Conservation (phyloP, 2,888 invertebrate species). For the Taenaris catops region DNA sequence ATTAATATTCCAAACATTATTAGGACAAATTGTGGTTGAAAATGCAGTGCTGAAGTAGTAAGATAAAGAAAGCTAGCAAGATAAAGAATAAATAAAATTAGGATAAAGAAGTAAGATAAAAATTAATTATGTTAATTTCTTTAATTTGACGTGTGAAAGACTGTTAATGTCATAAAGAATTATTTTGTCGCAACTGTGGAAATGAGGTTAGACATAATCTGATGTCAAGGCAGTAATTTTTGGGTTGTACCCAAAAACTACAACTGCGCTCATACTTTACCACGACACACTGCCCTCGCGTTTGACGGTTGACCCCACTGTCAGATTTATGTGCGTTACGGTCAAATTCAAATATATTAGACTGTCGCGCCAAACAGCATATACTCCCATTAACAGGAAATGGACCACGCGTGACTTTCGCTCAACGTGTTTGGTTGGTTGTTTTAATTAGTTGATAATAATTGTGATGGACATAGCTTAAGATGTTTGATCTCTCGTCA, state of each 20-base stretch:
- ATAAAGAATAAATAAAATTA: too few species aligned
- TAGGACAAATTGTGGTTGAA: too few species aligned
- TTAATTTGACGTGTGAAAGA: too few species aligned
- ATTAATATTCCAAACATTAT: too few species aligned
- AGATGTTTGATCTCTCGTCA: conserved; percentile 28
- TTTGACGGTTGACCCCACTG: conserved; percentile 4
- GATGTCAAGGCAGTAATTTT: too few species aligned
- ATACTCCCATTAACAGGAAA: conserved; percentile 27
- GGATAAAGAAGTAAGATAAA: too few species aligned
- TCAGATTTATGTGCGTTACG: conserved; percentile 5
- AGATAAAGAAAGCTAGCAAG: too few species aligned
- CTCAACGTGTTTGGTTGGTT: conserved; percentile 51
- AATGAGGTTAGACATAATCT: too few species aligned
- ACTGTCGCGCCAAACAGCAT: conserved; percentile 34
- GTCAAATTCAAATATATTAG: conserved; percentile 14
- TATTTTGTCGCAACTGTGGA: too few species aligned
- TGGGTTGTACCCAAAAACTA: conserved; percentile 5
- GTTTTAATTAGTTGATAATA: conserved; percentile 58
- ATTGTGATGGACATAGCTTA: conserved; percentile 30
- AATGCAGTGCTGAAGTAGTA: too few species aligned
- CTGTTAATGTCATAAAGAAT: too few species aligned
- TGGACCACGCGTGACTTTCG: conserved; percentile 66
- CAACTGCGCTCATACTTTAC: conserved; percentile 1
- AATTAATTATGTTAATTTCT: too few species aligned
- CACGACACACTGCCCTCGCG: conserved; percentile 8